phyloP scores from a whole-genome alignment of 2,888 invertebrate species.

The Liposcelis brunnea region DNA sequence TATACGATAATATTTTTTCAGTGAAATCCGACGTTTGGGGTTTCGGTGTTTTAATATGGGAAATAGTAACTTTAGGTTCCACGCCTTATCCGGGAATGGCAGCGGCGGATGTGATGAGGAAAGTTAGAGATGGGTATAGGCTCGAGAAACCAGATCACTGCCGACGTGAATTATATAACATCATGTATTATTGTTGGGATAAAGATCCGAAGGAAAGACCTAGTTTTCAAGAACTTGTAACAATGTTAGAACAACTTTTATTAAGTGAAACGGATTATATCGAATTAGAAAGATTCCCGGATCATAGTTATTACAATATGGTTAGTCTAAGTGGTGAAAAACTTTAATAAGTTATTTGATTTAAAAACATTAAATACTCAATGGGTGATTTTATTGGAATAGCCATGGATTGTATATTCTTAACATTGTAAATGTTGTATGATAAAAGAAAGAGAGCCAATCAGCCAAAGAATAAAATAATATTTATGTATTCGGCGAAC shows the following conservation, averaged over 20 bases:
- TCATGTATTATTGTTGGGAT: conserved; percentile 94
- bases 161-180: conserved; percentile 77
- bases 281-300: conserved; percentile 78
- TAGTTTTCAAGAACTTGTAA: conserved; percentile 64
- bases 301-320: conserved; percentile 81
- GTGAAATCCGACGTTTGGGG: conserved; percentile 93
- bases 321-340: conserved; percentile 74
- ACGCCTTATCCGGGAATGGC: conserved; percentile 89
- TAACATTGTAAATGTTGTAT: neutral
- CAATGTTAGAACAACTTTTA: conserved; percentile 63
- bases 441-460: too few species aligned
- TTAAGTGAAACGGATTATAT: conserved; percentile 87
- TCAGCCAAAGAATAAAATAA: too few species aligned
- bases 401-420: neutral
- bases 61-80: conserved; percentile 80
- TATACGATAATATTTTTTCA: conserved; percentile 86
- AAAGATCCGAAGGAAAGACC: conserved; percentile 69
- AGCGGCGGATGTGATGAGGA: conserved; percentile 72
- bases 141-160: conserved; percentile 89
- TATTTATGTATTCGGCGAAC: too few species aligned
- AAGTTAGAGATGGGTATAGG: conserved; percentile 63
- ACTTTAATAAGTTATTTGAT: conserved; percentile 26
- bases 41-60: conserved; percentile 89
- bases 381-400: too few species aligned
- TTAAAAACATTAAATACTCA: too few species aligned